Conservation (phyloP, 2,888 invertebrate genomes). For the Ophion costatus region DNA sequence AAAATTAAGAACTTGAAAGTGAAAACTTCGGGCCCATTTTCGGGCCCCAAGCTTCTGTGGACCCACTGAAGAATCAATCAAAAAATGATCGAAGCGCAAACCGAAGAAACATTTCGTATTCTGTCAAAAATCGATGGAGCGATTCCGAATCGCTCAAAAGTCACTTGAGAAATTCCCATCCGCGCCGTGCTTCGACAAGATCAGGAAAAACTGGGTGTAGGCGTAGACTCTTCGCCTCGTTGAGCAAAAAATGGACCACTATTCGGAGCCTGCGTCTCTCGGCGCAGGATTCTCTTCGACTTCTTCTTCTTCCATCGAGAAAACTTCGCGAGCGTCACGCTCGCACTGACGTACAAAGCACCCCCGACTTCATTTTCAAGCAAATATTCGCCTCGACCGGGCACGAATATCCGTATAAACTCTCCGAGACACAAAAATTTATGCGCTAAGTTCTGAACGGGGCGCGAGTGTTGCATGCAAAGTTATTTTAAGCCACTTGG, state of each 20-base stretch:
- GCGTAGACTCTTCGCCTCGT: conserved; percentile 23
- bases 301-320: conserved; percentile 6
- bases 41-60: too few relatives aligned
- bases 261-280: conserved; percentile 32
- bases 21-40: too few relatives aligned
- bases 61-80: not conserved
- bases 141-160: not conserved
- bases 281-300: conserved; percentile 5
- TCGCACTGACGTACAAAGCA: conserved; percentile 5
- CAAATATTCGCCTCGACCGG: not conserved
- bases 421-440: conserved; percentile 4
- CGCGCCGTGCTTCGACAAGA: not conserved
- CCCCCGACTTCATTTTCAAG: conserved; percentile 1
- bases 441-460: not conserved
- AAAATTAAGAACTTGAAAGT: too few relatives aligned
- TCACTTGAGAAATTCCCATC: conserved; percentile 5
- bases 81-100: not conserved
- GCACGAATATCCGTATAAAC: not conserved
- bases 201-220: conserved; percentile 33
- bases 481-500: not conserved
- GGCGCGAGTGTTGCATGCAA: not conserved
- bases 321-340: conserved; percentile 10
- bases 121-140: not conserved
- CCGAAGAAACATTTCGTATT: not conserved
- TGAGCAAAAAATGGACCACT: conserved; percentile 35